These are phyloP conservation scores for Thunnus maccoyii DNA, from an alignment of 2,113 vertebrate genomes.

Conservation along the genomic window DNA sequence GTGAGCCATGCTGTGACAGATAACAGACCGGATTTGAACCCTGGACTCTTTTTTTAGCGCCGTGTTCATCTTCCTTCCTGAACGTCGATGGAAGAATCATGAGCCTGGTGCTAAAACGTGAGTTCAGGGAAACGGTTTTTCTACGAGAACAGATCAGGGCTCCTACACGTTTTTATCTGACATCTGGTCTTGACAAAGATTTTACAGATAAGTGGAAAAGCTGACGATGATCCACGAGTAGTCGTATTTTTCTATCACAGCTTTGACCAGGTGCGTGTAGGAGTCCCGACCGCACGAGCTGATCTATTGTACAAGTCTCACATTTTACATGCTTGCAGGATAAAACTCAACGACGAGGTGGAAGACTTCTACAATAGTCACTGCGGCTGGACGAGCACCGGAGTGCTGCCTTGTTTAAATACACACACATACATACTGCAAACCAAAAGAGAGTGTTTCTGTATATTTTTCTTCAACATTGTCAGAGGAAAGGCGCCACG, in stretches of 20 bases:
- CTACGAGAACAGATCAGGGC: conserved; percentile 30
- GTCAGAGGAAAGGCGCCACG: conserved; percentile 46
- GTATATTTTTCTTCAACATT: conserved; percentile 54
- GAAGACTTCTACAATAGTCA: conserved; percentile 66
- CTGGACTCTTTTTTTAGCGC: neutral
- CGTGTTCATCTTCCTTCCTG: neutral
- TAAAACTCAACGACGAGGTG: conserved; percentile 53
- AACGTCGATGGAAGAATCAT: neutral
- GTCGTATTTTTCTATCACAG: neutral
- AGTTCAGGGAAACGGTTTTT: conserved; percentile 31
- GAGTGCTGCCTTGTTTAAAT: conserved; percentile 52
- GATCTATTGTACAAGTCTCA: conserved; percentile 58
- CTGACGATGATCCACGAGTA: neutral
- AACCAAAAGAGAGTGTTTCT: conserved; percentile 39
- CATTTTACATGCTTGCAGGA: conserved; percentile 55
- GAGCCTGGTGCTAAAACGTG: neutral
- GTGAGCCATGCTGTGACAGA: conserved; percentile 70
- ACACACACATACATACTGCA: conserved; percentile 66
- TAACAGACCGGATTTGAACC: conserved; percentile 36
- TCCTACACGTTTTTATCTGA: neutral
- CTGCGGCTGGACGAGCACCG: conserved; percentile 1
- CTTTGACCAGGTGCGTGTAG: neutral
- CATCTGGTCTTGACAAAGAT: conserved; percentile 1
- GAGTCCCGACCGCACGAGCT: conserved; percentile 19
- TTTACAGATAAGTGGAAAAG: neutral